Conservation (phyloP, 53 echinoderm and acorn worm species). For the Henricia sp. region DNA sequence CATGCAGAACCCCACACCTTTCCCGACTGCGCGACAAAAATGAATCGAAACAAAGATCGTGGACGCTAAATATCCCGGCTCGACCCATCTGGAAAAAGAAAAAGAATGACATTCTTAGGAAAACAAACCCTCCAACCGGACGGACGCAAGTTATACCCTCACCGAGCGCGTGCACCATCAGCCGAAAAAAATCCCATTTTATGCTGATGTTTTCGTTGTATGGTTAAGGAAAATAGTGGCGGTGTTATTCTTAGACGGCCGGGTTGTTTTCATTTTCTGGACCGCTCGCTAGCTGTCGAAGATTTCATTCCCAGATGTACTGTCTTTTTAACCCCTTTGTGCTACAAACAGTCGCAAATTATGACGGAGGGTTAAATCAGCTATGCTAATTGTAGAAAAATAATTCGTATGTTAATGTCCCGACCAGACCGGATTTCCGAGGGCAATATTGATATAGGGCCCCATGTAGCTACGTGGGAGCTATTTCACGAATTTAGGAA, state of each 20-base stretch:
- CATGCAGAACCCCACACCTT: not conserved
- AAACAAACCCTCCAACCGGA: slow-evolving; percentile 36
- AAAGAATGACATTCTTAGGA: slow-evolving; percentile 54
- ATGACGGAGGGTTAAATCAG: slow-evolving; percentile 47
- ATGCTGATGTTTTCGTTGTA: slow-evolving; percentile 60
- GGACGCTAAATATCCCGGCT: slow-evolving; percentile 35
- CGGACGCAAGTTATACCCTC: slow-evolving; percentile 48
- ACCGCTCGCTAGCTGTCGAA: slow-evolving; percentile 45
- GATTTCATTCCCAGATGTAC: slow-evolving; percentile 59
- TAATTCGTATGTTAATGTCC: slow-evolving; percentile 43
- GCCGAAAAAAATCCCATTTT: slow-evolving; percentile 52
- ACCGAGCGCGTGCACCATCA: slow-evolving; percentile 42
- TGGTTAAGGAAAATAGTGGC: slow-evolving; percentile 57
- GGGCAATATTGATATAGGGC: not conserved
- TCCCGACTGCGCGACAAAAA: slow-evolving; percentile 13
- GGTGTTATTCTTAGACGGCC: slow-evolving; percentile 47
- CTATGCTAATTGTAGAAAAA: slow-evolving; percentile 38
- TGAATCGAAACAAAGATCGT: slow-evolving; percentile 34
- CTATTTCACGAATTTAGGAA: too few species aligned
- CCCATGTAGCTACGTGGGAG: not conserved
- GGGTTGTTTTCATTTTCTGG: slow-evolving; percentile 53
- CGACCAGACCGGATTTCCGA: slow-evolving; percentile 8
- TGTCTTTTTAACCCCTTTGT: slow-evolving; percentile 56
- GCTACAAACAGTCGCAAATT: slow-evolving; percentile 62
- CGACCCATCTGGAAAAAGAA: slow-evolving; percentile 56